Conservation (phyloP, 2,888 invertebrate species). For the Dryobota labecula region DNA sequence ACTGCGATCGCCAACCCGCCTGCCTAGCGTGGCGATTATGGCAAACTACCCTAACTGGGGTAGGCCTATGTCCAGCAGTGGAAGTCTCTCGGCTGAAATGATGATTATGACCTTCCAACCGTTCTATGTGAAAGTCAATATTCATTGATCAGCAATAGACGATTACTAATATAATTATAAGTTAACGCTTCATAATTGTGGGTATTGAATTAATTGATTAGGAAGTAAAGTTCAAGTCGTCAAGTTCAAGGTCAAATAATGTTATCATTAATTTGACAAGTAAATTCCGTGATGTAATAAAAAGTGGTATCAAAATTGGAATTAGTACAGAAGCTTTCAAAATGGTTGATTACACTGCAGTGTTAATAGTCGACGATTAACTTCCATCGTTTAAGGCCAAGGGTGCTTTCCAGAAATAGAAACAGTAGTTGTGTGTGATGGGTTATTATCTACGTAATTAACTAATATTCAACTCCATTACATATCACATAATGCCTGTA, state of each 20-base stretch:
- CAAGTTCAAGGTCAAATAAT: slow-evolving; percentile 25
- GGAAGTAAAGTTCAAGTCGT: not conserved
- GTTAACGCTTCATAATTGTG: not conserved
- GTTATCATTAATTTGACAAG: not conserved
- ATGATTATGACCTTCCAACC: no score
- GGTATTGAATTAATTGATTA: not conserved
- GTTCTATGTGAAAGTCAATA: not conserved
- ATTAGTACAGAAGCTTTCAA: slow-evolving; percentile 10
- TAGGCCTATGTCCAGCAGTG: no score
- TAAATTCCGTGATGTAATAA: not conserved
- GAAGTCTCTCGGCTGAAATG: no score
- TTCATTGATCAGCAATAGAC: not conserved
- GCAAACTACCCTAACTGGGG: no score
- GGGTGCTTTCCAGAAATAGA: slow-evolving; percentile 36
- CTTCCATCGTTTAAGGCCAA: slow-evolving; percentile 42
- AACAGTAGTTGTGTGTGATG: not conserved
- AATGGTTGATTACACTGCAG: slow-evolving; percentile 50
- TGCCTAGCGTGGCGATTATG: no score
- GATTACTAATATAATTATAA: not conserved
- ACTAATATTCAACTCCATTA: not conserved
- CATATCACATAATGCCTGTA: not conserved
- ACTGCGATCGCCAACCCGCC: no score
- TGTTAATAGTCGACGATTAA: slow-evolving; percentile 22
- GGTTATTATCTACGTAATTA: slow-evolving; percentile 22
- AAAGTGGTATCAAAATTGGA: slow-evolving; percentile 14